A percentile compares a stretch with the other conserved stretches of the same genome.
Conservation (phyloP, 2,113 vertebrate genomes). For the Phylloscopus whistleri region DNA sequence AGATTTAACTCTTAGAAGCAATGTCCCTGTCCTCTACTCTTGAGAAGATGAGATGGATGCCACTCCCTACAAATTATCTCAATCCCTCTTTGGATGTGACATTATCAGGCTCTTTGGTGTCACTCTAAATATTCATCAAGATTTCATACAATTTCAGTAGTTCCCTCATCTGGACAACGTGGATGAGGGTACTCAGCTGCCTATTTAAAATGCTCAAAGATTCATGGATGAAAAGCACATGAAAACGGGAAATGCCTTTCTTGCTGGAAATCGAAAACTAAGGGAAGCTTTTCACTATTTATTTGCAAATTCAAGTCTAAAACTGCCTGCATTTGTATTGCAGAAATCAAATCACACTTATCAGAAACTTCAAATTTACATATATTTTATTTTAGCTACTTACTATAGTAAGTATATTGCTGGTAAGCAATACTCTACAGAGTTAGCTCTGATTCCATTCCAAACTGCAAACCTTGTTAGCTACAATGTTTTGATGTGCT, state of each 20-base stretch:
- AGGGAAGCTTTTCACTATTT: not conserved
- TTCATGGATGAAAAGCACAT: not conserved
- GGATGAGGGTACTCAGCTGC: not conserved
- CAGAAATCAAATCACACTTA: not conserved
- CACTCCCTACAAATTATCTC: not conserved
- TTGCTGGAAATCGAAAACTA: not conserved
- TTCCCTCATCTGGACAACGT: not conserved
- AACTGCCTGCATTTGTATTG: not conserved
- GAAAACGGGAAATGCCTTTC: not conserved
- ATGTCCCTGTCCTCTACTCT: not conserved
- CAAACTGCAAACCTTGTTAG: not conserved
- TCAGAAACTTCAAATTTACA: not conserved
- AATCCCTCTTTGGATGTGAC: not conserved
- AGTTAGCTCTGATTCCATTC: not conserved
- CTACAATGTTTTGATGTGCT: not conserved
- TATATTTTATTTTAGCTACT: not conserved
- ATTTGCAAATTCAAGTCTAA: not conserved
- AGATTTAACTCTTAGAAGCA: not conserved
- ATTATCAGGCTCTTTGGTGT: not conserved
- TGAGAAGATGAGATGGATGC: not conserved
- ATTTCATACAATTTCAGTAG: not conserved
- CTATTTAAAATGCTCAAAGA: not conserved
- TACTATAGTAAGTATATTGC: not conserved
- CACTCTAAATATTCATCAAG: not conserved
- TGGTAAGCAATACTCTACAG: not conserved